These are phyloP conservation scores for Musca vetustissima DNA, from an alignment of 1,140 invertebrate species.

Conservation along the genomic window DNA sequence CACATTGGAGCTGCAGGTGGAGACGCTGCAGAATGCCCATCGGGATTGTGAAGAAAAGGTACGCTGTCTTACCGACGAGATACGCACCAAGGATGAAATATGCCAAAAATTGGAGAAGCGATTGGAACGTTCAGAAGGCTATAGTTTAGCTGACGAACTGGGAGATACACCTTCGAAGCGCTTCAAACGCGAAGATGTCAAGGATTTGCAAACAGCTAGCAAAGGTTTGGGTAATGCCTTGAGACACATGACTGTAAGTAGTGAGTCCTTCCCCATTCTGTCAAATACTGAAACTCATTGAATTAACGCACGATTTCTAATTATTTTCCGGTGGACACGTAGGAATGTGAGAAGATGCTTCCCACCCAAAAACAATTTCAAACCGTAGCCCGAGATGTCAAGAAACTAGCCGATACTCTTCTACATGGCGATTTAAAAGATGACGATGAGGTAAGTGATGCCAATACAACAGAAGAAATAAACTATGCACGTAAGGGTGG, in stretches of 20 bases:
- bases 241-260: conserved; percentile 40
- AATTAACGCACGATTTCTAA: not conserved
- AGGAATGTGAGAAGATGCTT: conserved; percentile 41
- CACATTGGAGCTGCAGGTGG: conserved; percentile 48
- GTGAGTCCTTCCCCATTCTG: not conserved
- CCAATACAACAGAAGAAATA: not conserved
- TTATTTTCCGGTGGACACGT: not conserved
- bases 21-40: conserved; percentile 34
- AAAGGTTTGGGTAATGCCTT: conserved; percentile 42
- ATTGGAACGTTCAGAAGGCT: conserved; percentile 39
- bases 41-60: conserved; percentile 39
- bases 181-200: conserved; percentile 37
- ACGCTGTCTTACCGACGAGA: conserved; percentile 44
- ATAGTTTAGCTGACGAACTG: conserved; percentile 47
- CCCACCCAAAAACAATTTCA: conserved; percentile 48
- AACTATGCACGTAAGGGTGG: not conserved
- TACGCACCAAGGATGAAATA: conserved; percentile 48
- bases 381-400: conserved; percentile 46
- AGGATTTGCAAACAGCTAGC: conserved; percentile 38
- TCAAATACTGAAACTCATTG: no score
- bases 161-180: conserved; percentile 46
- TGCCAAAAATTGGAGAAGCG: conserved; percentile 38
- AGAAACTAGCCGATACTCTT: conserved; percentile 49
- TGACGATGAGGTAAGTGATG: conserved; percentile 44
- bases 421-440: conserved; percentile 25